phyloP scores from a whole-genome alignment of 2,113 vertebrate species.

The Lontra canadensis region DNA sequence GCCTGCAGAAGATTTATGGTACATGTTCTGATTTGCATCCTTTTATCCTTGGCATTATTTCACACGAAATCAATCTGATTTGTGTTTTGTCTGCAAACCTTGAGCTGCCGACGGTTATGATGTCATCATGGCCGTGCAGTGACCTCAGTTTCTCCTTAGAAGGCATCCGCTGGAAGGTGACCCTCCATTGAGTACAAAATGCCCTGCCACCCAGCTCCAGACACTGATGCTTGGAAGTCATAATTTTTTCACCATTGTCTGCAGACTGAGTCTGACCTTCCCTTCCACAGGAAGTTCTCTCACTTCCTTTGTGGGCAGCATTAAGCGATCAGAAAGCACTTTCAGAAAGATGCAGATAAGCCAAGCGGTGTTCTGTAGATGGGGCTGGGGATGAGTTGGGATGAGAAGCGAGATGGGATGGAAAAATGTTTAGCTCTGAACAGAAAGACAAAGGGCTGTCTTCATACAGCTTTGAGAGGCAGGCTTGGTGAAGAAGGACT shows the following conservation, averaged over 20 bases:
- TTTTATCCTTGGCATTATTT: slow-evolving; percentile 37
- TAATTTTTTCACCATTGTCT: not conserved
- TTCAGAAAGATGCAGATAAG: not conserved
- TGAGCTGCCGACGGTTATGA: not conserved
- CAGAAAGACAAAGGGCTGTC: not conserved
- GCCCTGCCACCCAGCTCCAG: not conserved
- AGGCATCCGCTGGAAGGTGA: not conserved
- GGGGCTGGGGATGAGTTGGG: too few species aligned
- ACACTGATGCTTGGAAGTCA: not conserved
- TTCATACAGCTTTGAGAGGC: not conserved
- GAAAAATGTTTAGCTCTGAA: not conserved
- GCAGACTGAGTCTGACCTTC: not conserved
- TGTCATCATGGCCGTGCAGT: accelerated
- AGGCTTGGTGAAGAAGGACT: not conserved
- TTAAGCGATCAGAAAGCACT: not conserved
- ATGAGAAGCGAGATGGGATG: not conserved
- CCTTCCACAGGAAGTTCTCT: not conserved
- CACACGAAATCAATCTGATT: not conserved
- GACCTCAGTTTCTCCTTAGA: not conserved
- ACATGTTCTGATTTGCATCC: not conserved
- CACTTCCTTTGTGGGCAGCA: not conserved
- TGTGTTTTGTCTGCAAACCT: not conserved
- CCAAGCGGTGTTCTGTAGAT: not conserved
- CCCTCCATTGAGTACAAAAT: not conserved
- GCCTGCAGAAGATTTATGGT: not conserved